Evolutionary conservation across 2,888 invertebrate species (phyloP), one percentile per base, ranked within the genome.

Genomic region (Mechanitis messenoides): DNA sequence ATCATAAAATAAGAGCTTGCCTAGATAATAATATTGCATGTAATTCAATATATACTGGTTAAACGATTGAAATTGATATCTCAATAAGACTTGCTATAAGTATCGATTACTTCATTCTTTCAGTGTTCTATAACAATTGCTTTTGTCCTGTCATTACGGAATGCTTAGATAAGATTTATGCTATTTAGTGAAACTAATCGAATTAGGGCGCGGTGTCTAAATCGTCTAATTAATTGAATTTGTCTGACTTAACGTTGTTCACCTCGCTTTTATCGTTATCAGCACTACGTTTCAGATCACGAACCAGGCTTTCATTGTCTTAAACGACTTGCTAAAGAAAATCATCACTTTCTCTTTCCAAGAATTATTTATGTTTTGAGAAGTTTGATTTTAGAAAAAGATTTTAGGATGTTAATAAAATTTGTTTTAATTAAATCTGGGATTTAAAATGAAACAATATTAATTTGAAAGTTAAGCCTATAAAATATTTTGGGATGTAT

Each of bases 201-300:
- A 65, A 67, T 58, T 68, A 64, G 68, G 69, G 70, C 63, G 67
- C 62, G 69, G 71, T 63, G 58, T 62, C 68, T 68, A 69, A 64
- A 60, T 67, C 58, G 63, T 64, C 64, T 68, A 71, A 69, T 69
- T 66, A 71, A 71, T 65, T 68, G 69, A 74, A 68, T 71, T 72
- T 71, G 70, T 71, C 71, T 68, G 66, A 65, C 65, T 62, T 61
- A 61, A 64, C 67, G 63, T 65, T 67, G 68, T 67, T 67, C 59
- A 62, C 65, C 55, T 58, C 59, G 63, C 60, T 58, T 58, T 60
- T 66, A 68, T 72, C 72, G 68, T 68, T 65, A 71, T 69, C 68
- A 46, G 69, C 60, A 63, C 68, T 47, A 20, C 62, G 67, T 64
- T 67, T 67, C 69, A 69, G 57, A 64, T 57, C 68, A 61, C 61